Evolutionary conservation across 2,888 invertebrate genomes (phyloP), one percentile per base, ranked within the genome.

Genomic region (Tribolium freemani): DNA sequence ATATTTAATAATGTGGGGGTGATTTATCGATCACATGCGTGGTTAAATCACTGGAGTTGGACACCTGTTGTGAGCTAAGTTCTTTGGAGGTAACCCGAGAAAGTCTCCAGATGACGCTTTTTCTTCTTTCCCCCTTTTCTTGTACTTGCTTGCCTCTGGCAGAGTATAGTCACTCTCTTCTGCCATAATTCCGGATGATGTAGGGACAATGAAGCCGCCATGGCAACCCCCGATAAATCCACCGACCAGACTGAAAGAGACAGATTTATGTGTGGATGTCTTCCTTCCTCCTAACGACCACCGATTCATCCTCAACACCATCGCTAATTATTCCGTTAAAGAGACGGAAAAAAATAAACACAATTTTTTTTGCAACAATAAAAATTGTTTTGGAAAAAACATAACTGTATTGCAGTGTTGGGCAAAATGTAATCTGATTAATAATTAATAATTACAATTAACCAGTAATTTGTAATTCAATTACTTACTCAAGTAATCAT

Each of bases 191-290:
- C 80, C 74, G 78, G 80, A 79, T 81, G 81, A 82, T 80, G 76
- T 78, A 72, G 77, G 80, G 78, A 82, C 82, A 82, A 82, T 82
- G 76, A 79, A 77, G 75, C 77, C 77, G 74, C 80, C 81, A 81
- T 82, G 78, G 81, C 81, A 82, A 82, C 82, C 80, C 80, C 68
- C 79, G 76, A 79, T 80, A 81, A 81, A 81, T 79, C 82, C 79
- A 69, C 77, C 38, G 48, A 58, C 58, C 71, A 74, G 78, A 78
- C 77, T 69, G 71, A 77, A 72, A 77, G 73, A 71, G 79, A 77
- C 64, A 69, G 77, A 69, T 71, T 72, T 75, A 76, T 72, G 58
- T 50, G 57, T 63, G 48, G 48, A 57, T 56, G 30, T 53, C 60
- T 68, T 69, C 46, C 64, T 68, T 72, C 70, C 73, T 11, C 68